phyloP scores from a whole-genome alignment of 2,797 vertebrate genomes.

The Diceros bicornis region DNA sequence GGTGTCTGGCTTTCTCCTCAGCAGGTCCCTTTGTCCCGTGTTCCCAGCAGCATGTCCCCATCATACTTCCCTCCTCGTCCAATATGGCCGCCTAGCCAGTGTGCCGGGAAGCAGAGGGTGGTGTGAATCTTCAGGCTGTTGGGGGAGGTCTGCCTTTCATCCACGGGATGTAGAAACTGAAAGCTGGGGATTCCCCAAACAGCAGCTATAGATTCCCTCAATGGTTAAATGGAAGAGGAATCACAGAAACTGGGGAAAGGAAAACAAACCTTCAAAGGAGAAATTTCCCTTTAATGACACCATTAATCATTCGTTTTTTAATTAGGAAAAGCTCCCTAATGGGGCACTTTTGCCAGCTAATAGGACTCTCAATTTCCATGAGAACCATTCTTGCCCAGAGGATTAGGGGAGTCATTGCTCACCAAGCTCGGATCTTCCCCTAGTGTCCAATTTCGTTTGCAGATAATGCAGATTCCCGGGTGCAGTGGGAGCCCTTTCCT shows the following conservation, averaged over 20 bases:
- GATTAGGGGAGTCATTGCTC: constrained; percentile 69
- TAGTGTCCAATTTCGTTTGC: constrained; percentile 81
- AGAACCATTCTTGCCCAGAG: constrained; percentile 76
- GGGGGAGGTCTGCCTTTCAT: background rate
- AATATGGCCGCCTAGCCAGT: background rate
- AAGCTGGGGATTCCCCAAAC: constrained; percentile 54
- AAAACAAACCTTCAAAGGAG: constrained; percentile 84
- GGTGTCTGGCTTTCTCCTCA: background rate
- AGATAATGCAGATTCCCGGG: constrained; percentile 82
- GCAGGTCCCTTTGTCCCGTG: background rate
- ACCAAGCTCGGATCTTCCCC: constrained; percentile 72
- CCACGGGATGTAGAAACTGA: background rate
- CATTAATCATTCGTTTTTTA: constrained; percentile 84
- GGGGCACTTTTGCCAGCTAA: constrained; percentile 75
- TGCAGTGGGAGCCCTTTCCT: constrained; percentile 71
- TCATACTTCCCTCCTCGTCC: background rate
- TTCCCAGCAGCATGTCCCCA: background rate
- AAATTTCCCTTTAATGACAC: constrained; percentile 84
- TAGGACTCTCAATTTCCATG: constrained; percentile 74
- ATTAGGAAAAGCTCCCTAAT: constrained; percentile 85
- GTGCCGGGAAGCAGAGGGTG: background rate
- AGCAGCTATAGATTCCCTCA: constrained; percentile 9
- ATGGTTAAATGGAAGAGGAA: constrained; percentile 69
- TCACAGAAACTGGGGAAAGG: constrained; percentile 27
- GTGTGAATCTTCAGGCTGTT: background rate